Evolutionary conservation across 1,140 invertebrate species (phyloP).

Genomic region (Bombus breviceps): DNA sequence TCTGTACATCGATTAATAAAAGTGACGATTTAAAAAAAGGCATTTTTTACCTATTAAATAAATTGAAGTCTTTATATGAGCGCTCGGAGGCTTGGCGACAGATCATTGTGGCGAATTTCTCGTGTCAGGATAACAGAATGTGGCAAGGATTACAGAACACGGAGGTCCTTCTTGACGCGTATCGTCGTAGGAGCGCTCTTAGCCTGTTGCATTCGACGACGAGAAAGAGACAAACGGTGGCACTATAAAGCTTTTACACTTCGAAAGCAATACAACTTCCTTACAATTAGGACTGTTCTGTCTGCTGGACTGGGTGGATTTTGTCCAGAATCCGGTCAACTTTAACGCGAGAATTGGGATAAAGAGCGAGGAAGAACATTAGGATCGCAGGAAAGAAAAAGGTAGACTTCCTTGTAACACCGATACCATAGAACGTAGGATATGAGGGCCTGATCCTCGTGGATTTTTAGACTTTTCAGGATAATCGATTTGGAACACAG

Average conservation of each 20-base stretch:
- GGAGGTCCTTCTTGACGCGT: slow-evolving; percentile 54
- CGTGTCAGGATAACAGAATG: slow-evolving; percentile 73
- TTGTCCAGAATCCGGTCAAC: slow-evolving; percentile 56
- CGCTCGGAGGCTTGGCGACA: slow-evolving; percentile 24
- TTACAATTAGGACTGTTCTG: slow-evolving; percentile 7
- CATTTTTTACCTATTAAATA: not conserved
- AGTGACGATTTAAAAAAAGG: not conserved
- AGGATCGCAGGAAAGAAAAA: slow-evolving; percentile 72
- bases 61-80: not conserved
- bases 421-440: slow-evolving; percentile 56
- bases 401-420: slow-evolving; percentile 36
- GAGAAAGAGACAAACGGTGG: slow-evolving; percentile 35
- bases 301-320: slow-evolving; percentile 10
- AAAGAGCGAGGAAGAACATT: slow-evolving; percentile 74
- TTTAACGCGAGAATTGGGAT: slow-evolving; percentile 75
- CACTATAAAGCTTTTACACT: slow-evolving; percentile 1
- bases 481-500: slow-evolving; percentile 41
- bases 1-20: not conserved
- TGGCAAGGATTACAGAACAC: slow-evolving; percentile 39
- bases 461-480: slow-evolving; percentile 72
- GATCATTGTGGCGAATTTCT: slow-evolving; percentile 64
- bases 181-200: not conserved
- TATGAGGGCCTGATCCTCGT: slow-evolving; percentile 73
- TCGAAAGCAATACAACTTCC: not conserved
- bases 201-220: not conserved